These are phyloP conservation scores for Ischnura elegans DNA, from an alignment of 2,888 invertebrate species.

Conservation along the genomic window DNA sequence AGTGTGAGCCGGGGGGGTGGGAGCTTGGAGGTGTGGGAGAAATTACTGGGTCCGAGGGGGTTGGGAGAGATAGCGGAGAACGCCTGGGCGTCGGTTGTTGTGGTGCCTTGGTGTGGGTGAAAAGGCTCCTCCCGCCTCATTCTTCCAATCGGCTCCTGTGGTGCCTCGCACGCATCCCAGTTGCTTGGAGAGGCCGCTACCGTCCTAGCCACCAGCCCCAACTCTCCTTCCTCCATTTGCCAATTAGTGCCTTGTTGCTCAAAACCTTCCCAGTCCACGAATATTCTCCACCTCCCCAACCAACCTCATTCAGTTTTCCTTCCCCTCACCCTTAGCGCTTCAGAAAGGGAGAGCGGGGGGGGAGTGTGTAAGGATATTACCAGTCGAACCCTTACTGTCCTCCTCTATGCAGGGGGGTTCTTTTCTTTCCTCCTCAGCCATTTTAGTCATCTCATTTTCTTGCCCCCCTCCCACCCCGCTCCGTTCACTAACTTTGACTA, in stretches of 20 bases:
- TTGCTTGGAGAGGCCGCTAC: background rate
- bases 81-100: background rate
- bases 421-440: constrained; percentile 31
- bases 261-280: background rate
- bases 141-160: constrained; percentile 56
- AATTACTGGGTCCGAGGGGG: background rate
- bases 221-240: constrained; percentile 61
- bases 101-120: background rate
- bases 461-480: background rate
- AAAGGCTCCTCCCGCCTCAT: constrained; percentile 40
- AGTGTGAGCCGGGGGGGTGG: background rate
- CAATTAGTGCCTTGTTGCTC: constrained; percentile 63
- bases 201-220: constrained; percentile 1
- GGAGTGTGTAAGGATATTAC: constrained; percentile 36
- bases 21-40: background rate
- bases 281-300: background rate
- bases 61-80: background rate
- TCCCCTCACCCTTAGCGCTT: background rate
- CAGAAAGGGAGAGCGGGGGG: background rate
- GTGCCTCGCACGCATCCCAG: constrained; percentile 36
- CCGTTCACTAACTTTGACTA: background rate
- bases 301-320: background rate
- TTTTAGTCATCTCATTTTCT: constrained; percentile 20
- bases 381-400: background rate
- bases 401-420: background rate